Percentiles rank a stretch among this genome's conserved stretches.
These are phyloP conservation scores for Hassar affinis DNA, from an alignment of 2,113 vertebrate genomes.

Conservation along the genomic window DNA sequence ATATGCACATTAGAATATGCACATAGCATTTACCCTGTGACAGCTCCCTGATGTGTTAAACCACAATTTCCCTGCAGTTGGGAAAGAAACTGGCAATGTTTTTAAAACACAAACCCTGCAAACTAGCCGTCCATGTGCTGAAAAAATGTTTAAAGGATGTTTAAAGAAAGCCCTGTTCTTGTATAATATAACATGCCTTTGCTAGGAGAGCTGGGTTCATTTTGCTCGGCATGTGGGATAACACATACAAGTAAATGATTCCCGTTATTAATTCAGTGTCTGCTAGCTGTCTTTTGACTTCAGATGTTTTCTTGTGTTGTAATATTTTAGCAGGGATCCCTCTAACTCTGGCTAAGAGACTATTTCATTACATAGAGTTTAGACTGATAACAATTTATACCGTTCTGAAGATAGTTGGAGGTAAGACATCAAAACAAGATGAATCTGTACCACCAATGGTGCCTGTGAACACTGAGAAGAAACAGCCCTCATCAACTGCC, in stretches of 20 bases:
- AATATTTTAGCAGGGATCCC: constrained; percentile 2
- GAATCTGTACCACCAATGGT: constrained; percentile 2
- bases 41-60: constrained; percentile 59
- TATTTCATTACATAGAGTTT: not conserved
- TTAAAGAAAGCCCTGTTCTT: constrained; percentile 33
- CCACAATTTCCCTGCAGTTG: constrained; percentile 52
- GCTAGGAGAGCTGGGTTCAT: constrained; percentile 12
- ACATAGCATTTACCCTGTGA: constrained; percentile 57
- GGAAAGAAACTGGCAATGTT: constrained; percentile 55
- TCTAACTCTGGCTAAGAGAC: not conserved
- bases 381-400: not conserved
- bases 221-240: not conserved
- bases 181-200: constrained; percentile 35
- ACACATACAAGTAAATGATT: not conserved
- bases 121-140: constrained; percentile 47
- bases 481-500: constrained; percentile 40
- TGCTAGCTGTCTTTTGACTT: not conserved
- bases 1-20: constrained; percentile 57
- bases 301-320: not conserved
- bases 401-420: not conserved
- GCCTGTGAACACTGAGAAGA: constrained; percentile 22
- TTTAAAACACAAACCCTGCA: constrained; percentile 55
- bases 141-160: constrained; percentile 46
- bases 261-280: constrained; percentile 8
- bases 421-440: not conserved